A percentile compares a stretch with the other conserved stretches of the same genome.
Conservation (phyloP, 2,113 vertebrate species). For the Microtus richardsoni region DNA sequence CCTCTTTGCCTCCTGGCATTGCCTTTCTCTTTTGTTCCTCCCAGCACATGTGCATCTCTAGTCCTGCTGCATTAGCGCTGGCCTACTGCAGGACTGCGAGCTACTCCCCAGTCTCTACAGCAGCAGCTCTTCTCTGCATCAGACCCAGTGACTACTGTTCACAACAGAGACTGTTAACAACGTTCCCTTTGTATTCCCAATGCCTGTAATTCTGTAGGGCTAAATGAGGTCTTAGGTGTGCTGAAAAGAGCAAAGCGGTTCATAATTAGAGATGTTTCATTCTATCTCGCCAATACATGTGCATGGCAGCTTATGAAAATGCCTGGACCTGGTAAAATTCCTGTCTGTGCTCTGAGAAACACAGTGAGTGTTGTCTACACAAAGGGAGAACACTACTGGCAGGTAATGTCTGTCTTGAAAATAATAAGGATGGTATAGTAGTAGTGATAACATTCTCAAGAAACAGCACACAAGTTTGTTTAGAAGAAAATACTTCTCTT, state of each 20-base stretch:
- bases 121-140: not conserved
- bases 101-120: not conserved
- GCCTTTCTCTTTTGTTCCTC: not conserved
- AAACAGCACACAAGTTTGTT: not conserved
- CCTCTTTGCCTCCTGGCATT: not conserved
- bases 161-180: not conserved
- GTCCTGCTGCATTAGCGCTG: not conserved
- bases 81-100: not conserved
- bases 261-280: not conserved
- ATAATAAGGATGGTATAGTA: not conserved
- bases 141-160: not conserved
- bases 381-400: not conserved
- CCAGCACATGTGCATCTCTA: too few species aligned
- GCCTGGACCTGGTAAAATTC: not conserved
- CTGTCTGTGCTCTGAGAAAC: not conserved
- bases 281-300: not conserved
- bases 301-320: not conserved
- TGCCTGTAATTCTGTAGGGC: not conserved
- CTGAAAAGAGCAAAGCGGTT: not conserved
- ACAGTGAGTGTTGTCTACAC: not conserved
- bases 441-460: not conserved
- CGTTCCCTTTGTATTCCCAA: not conserved
- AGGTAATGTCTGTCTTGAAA: not conserved
- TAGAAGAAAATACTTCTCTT: not conserved
- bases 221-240: not conserved